Percentiles rank a stretch among this genome's conserved stretches.
Conservation (phyloP, 2,888 invertebrate genomes). For the Napeogenes inachia region DNA sequence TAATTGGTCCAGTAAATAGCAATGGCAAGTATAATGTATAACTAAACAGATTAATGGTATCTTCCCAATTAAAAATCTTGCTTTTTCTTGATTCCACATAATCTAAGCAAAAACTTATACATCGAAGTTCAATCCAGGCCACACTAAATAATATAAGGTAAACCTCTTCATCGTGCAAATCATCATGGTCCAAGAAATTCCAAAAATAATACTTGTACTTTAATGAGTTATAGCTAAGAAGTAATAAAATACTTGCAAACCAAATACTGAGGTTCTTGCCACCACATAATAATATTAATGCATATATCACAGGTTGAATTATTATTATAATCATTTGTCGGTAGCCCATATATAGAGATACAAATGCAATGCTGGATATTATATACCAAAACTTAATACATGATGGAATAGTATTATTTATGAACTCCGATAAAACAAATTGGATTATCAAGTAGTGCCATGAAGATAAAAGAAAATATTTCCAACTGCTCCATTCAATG, state of each 20-base stretch:
- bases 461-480: constrained; percentile 69
- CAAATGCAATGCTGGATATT: constrained; percentile 66
- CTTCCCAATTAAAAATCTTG: constrained; percentile 23
- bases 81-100: constrained; percentile 51
- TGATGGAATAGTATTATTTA: constrained; percentile 47
- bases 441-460: constrained; percentile 78
- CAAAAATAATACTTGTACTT: constrained; percentile 69
- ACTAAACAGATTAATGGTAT: constrained; percentile 77
- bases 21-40: constrained; percentile 91
- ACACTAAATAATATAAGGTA: constrained; percentile 75
- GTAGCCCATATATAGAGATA: constrained; percentile 65
- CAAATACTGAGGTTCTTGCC: constrained; percentile 74
- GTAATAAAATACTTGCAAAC: constrained; percentile 68
- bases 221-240: constrained; percentile 72
- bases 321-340: constrained; percentile 70
- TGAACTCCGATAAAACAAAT: constrained; percentile 71
- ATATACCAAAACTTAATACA: constrained; percentile 76
- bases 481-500: constrained; percentile 84
- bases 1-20: constrained; percentile 90
- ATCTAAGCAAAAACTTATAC: constrained; percentile 85
- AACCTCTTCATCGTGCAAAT: constrained; percentile 69
- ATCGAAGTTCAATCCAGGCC: constrained; percentile 86
- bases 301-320: constrained; percentile 77
- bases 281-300: constrained; percentile 56
- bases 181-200: constrained; percentile 60